These are phyloP conservation scores for Meteorus cinctellus DNA, from an alignment of 2,888 invertebrate species.

Conservation along the genomic window DNA sequence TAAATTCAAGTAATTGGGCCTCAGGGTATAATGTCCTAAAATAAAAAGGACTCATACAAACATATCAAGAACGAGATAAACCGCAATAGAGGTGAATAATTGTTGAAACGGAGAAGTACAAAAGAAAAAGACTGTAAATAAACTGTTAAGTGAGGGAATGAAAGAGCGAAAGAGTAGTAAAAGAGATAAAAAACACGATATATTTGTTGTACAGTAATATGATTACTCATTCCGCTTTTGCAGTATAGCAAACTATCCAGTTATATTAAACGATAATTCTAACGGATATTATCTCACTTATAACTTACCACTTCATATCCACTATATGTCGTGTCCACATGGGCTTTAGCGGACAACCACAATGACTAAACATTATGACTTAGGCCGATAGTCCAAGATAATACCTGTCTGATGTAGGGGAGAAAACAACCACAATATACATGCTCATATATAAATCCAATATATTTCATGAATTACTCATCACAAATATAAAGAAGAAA, in stretches of 20 bases:
- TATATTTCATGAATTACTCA: neutral
- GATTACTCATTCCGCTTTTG: constrained; percentile 11
- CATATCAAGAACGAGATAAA: constrained; percentile 18
- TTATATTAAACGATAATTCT: constrained; percentile 49
- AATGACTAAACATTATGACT: neutral
- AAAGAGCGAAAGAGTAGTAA: neutral
- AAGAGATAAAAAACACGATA: neutral
- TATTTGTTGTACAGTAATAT: neutral
- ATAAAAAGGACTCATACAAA: neutral
- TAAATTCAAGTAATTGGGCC: constrained; percentile 22
- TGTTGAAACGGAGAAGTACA: neutral
- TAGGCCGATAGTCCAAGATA: neutral
- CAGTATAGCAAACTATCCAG: constrained; percentile 44
- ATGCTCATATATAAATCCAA: neutral
- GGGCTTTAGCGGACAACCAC: neutral
- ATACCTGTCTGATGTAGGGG: neutral
- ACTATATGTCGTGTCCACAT: constrained; percentile 8
- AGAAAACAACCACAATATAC: neutral
- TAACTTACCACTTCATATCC: constrained; percentile 19
- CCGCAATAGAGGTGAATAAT: constrained; percentile 3
- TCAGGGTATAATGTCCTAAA: neutral
- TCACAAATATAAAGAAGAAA: too few species aligned
- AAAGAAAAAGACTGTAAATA: neutral
- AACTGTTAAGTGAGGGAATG: neutral
- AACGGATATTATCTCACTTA: constrained; percentile 51